phyloP scores from a whole-genome alignment of 2,888 invertebrate species.

The Cephus nigrinus region DNA sequence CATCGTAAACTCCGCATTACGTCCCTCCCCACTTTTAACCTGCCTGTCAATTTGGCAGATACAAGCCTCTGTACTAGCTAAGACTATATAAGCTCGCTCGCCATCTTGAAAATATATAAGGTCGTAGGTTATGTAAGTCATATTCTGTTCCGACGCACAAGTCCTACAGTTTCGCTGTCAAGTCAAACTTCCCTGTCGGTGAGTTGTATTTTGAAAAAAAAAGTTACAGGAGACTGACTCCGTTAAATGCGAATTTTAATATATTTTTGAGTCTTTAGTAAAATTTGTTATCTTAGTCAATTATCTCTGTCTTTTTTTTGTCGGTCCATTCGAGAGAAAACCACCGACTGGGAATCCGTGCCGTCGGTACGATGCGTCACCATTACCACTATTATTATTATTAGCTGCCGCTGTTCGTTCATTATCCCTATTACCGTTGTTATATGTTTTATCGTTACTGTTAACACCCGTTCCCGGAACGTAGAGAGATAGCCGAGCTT shows the following conservation, averaged over 20 bases:
- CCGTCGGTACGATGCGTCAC: not conserved
- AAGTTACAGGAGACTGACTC: not conserved
- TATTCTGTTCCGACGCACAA: not conserved
- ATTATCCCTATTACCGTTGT: not conserved
- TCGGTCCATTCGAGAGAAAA: not conserved
- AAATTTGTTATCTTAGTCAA: not conserved
- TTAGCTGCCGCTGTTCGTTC: not conserved
- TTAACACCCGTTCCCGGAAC: not conserved
- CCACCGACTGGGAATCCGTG: not conserved
- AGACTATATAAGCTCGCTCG: not conserved
- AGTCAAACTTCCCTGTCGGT: not conserved
- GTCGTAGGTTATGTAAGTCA: not conserved
- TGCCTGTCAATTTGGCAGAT: not conserved
- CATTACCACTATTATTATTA: conserved; percentile 4
- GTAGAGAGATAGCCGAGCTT: not conserved
- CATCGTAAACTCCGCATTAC: not conserved
- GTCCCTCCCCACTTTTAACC: not conserved
- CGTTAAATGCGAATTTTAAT: too few relatives aligned
- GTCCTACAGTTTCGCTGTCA: not conserved
- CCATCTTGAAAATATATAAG: not conserved
- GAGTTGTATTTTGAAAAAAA: not conserved
- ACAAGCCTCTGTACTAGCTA: not conserved
- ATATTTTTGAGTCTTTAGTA: not conserved
- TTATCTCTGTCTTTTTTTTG: not conserved
- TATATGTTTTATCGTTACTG: conserved; percentile 2